Base-by-base conservation (phyloP, 2,113 vertebrate species). In the Onychostruthus taczanowskii region DNA sequence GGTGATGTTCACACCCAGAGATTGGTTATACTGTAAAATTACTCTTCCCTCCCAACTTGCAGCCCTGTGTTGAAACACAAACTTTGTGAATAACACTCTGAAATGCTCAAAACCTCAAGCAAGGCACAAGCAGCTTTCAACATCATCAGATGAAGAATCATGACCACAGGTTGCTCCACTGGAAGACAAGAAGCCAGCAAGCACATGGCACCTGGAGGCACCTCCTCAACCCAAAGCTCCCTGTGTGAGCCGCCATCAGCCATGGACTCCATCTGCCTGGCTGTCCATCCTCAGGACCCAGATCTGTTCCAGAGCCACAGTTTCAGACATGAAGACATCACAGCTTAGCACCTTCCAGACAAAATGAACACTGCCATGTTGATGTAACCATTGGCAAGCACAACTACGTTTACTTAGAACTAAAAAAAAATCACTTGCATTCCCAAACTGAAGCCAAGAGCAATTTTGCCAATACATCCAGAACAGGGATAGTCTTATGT, bases 341-440 rank as follows among this genome's bases (percentile, higher is more conserved):
- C 61, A 92, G 61, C 39, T 84, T 56, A 89, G 2, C 55, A 87
- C 70, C 33, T 84, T 70, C 94, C 46, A 94, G 76, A 88, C 76
- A 84, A 90, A 90, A 87, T 9, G 87, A 97, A 95, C 64, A 20
- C 69, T 11, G 24, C 31, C 26, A 16, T 72, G 91, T 52, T 75
- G 81, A 96, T 75, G 90, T 93, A 93, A 96, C 61, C 39, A 35
- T 26, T 95, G 94, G 93, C 90, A 94, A 91, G 79, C 63, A 44
- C 6, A 3, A 67, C 47, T n/a, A 33, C 0, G 0, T 74, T 77
- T 86, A 90, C 64, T 87, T 87, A 41, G 28, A 90, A 59, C 23
- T 61, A 20, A 47, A 24, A 79, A 84, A 81, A 84, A 84, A 55
- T 33, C 52, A 74, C 56, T 79, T 43, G 33, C 46, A 63, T 30